phyloP scores from a whole-genome alignment of 1,140 invertebrate genomes.

The Listronotus bonariensis region DNA sequence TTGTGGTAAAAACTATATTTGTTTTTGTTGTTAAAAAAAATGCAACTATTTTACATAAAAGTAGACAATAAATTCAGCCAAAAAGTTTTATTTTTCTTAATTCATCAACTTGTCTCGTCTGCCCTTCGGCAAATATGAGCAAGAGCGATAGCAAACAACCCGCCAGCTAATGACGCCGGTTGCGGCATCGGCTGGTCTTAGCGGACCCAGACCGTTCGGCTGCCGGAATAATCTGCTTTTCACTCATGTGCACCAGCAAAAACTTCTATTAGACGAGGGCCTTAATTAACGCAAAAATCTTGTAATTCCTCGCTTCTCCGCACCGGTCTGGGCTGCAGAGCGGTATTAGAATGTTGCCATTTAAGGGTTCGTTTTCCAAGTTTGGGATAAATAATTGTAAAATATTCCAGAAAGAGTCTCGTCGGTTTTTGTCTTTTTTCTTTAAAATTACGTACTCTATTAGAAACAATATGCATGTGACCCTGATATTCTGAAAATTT shows the following conservation, averaged over 20 bases:
- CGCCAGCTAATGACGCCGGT: constrained; percentile 42
- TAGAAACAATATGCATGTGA: no score
- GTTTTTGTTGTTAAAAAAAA: no score
- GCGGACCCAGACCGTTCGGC: constrained; percentile 13
- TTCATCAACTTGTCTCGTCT: constrained; percentile 7
- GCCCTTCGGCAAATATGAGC: constrained; percentile 27
- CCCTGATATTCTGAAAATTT: no score
- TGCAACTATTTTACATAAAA: no score
- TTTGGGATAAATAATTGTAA: no score
- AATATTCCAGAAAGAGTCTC: no score
- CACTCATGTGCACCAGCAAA: constrained; percentile 48
- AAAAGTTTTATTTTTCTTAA: background rate
- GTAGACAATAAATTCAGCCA: no score
- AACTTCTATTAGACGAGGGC: constrained; percentile 49
- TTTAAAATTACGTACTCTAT: no score
- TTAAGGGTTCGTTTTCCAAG: no score
- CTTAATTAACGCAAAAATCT: constrained; percentile 52
- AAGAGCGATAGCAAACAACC: constrained; percentile 30
- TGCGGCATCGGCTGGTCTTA: constrained; percentile 20
- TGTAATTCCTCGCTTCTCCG: constrained; percentile 5
- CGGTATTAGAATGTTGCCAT: constrained; percentile 22
- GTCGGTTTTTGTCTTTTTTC: no score
- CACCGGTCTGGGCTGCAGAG: background rate
- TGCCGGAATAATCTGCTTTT: constrained; percentile 48
- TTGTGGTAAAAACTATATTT: no score